Conservation (phyloP, 2,888 invertebrate genomes). For the Harpalus rubripes region DNA sequence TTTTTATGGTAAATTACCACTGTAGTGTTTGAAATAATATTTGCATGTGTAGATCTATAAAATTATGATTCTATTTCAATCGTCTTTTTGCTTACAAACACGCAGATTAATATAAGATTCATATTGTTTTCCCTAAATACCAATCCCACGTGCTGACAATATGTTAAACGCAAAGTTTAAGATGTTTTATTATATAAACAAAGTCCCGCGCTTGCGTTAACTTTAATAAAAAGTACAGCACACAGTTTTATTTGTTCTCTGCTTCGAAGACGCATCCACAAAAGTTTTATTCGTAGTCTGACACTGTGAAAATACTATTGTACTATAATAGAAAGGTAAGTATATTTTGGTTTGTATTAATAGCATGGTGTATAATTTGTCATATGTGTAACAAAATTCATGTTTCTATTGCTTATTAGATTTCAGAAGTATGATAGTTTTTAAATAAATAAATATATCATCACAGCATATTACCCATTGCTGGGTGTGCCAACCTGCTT, state of each 20-base stretch:
- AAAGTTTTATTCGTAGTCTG: background rate
- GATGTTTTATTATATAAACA: slow-evolving; percentile 44
- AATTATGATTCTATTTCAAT: too few relatives aligned
- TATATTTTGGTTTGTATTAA: background rate
- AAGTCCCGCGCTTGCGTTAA: slow-evolving; percentile 29
- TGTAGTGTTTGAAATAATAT: too few relatives aligned
- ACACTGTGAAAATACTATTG: background rate
- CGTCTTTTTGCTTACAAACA: too few relatives aligned
- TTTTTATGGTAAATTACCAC: too few relatives aligned
- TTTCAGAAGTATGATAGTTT: too few relatives aligned
- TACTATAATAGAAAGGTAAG: background rate
- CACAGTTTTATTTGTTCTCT: slow-evolving; percentile 17
- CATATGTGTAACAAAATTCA: too few relatives aligned
- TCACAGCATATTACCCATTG: too few relatives aligned
- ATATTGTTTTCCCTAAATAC: background rate
- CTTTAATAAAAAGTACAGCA: slow-evolving; percentile 19
- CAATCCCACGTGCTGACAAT: background rate
- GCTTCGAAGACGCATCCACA: background rate
- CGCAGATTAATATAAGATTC: background rate
- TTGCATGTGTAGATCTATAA: too few relatives aligned
- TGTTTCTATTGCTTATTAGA: too few relatives aligned
- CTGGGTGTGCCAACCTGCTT: too few relatives aligned
- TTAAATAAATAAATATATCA: too few relatives aligned
- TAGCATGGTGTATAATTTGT: too few relatives aligned
- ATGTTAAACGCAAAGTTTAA: background rate